These are phyloP conservation scores for Probosciger aterrimus DNA, from an alignment of 2,113 vertebrate genomes.

Conservation along the genomic window DNA sequence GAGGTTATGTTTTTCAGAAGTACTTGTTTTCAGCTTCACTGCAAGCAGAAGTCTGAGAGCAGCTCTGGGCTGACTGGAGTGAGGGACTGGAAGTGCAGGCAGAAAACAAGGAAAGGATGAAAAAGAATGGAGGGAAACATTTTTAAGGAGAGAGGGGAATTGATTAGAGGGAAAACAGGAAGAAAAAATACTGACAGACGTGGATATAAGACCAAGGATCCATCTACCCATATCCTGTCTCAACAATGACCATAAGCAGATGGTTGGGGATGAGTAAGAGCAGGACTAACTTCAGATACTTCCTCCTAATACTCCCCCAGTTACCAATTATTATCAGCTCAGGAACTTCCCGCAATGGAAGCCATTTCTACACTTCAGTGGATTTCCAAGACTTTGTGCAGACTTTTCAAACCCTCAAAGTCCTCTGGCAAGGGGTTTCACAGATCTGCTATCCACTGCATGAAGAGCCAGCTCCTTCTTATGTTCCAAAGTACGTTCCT, in stretches of 20 bases:
- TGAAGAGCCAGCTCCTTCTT: background rate
- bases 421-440: background rate
- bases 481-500: background rate
- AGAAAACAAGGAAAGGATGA: conserved; percentile 40
- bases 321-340: conserved; percentile 29
- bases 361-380: background rate
- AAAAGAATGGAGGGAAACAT: conserved; percentile 61
- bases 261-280: conserved; percentile 57
- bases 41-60: background rate
- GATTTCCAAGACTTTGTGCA: background rate
- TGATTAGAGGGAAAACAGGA: conserved; percentile 59
- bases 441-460: background rate
- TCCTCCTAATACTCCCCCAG: conserved; percentile 58
- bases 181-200: conserved; percentile 47
- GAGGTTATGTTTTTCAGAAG: background rate
- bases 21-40: background rate
- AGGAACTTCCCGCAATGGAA: background rate
- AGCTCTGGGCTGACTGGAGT: background rate
- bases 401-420: background rate
- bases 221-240: conserved; percentile 57
- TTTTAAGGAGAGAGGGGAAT: conserved; percentile 22
- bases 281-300: conserved; percentile 21
- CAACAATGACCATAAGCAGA: conserved; percentile 64
- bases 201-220: conserved; percentile 46
- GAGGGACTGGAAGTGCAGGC: background rate